phyloP scores from a whole-genome alignment of 2,797 vertebrate genomes.

The Trachops cirrhosus region DNA sequence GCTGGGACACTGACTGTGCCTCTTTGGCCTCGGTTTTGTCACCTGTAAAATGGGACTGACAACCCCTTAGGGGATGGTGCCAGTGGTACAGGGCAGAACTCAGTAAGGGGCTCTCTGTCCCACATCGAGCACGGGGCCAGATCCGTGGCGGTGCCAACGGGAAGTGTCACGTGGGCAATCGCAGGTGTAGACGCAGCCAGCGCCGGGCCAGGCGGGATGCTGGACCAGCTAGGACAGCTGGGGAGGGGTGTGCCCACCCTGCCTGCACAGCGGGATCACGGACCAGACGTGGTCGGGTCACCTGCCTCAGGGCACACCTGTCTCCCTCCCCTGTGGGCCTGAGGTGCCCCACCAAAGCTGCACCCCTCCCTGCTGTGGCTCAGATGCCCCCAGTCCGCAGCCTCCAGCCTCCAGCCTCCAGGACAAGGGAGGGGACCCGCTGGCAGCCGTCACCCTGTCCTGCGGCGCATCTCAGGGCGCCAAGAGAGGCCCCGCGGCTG shows the following conservation, averaged over 20 bases:
- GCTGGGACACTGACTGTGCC: neutral
- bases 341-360: neutral
- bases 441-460: rapidly evolving
- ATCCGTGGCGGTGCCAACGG: rapidly evolving
- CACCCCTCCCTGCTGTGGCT: neutral
- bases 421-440: neutral
- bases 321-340: rapidly evolving
- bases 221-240: rapidly evolving
- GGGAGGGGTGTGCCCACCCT: rapidly evolving
- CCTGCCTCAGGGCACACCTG: neutral
- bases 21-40: neutral
- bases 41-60: neutral
- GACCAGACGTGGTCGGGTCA: rapidly evolving
- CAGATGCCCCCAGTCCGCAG: rapidly evolving
- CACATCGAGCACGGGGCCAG: neutral
- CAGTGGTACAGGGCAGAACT: rapidly evolving
- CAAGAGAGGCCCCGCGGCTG: rapidly evolving
- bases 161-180: rapidly evolving
- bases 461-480: neutral
- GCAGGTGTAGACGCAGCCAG: neutral
- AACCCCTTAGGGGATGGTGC: rapidly evolving
- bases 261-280: neutral
- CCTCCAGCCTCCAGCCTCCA: neutral
- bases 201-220: rapidly evolving
- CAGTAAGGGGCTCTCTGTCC: neutral